Evolutionary conservation across 2,113 vertebrate species (phyloP).

Genomic region (Esox niger): DNA sequence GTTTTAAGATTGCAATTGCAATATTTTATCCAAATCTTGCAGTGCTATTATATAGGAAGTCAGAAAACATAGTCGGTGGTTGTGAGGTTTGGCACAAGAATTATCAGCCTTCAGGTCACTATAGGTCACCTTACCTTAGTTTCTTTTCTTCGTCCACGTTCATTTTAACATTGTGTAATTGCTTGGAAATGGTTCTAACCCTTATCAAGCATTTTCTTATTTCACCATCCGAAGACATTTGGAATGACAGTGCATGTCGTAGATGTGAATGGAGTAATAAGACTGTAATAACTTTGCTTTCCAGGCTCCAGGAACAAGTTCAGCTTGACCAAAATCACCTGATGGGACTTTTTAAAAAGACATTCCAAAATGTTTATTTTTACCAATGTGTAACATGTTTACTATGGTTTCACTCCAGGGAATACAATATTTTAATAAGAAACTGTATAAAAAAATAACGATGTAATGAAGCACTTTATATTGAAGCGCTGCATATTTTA

Average conservation of each 20-base stretch:
- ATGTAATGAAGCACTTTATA: conserved; percentile 82
- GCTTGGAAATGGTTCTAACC: neutral
- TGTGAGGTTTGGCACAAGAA: too few species aligned
- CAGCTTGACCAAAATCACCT: conserved; percentile 91
- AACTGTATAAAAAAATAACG: conserved; percentile 74
- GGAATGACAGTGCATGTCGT: conserved; percentile 39
- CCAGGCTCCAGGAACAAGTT: conserved; percentile 95
- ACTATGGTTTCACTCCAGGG: conserved; percentile 82
- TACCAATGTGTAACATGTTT: conserved; percentile 82
- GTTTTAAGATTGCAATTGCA: too few species aligned
- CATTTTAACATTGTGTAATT: neutral
- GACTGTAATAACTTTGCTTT: conserved; percentile 75
- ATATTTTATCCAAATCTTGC: too few species aligned
- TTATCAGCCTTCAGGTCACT: neutral
- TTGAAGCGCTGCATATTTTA: conserved; percentile 75
- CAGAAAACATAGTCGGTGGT: too few species aligned
- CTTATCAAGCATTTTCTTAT: neutral
- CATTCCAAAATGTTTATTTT: conserved; percentile 93
- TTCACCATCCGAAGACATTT: neutral
- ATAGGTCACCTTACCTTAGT: neutral
- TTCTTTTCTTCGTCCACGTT: conserved; percentile 18
- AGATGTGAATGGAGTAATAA: conserved; percentile 64
- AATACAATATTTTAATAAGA: conserved; percentile 81
- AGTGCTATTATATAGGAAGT: too few species aligned
- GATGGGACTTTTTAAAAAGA: conserved; percentile 86